Conservation (phyloP, 1,140 invertebrate species). For the Saccostrea glomerata region DNA sequence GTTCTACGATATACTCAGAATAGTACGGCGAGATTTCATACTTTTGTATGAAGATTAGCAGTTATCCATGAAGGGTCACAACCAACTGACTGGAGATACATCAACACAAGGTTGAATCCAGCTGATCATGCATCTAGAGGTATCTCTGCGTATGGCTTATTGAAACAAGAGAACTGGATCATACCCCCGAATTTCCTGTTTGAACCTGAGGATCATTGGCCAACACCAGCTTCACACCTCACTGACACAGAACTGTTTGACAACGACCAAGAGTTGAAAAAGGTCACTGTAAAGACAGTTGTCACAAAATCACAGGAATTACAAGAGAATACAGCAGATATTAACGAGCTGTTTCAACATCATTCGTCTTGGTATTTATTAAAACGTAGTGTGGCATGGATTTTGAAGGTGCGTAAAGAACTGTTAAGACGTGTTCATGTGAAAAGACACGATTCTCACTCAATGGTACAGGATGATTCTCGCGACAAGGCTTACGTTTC, state of each 20-base stretch:
- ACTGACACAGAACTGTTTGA: not conserved
- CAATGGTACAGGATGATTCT: not conserved
- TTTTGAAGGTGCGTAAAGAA: not conserved
- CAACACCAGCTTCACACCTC: not conserved
- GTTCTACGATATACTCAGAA: conserved; percentile 56
- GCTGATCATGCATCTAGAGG: not conserved
- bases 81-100: conserved; percentile 41
- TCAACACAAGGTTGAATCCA: conserved; percentile 3
- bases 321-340: not conserved
- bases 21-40: conserved; percentile 54
- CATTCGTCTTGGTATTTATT: not conserved
- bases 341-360: not conserved
- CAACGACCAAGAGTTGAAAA: conserved; percentile 41
- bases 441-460: not conserved
- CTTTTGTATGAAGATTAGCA: conserved; percentile 58
- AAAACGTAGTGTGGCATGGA: not conserved
- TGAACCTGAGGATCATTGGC: not conserved
- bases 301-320: not conserved
- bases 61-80: conserved; percentile 50
- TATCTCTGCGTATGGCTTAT: not conserved
- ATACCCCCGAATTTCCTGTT: not conserved
- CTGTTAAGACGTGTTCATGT: not conserved
- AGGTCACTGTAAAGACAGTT: conserved; percentile 7
- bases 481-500: too few species aligned
- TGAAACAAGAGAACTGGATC: not conserved